Base-by-base conservation (phyloP, 2,113 vertebrate species). In the Hypomesus transpacificus region DNA sequence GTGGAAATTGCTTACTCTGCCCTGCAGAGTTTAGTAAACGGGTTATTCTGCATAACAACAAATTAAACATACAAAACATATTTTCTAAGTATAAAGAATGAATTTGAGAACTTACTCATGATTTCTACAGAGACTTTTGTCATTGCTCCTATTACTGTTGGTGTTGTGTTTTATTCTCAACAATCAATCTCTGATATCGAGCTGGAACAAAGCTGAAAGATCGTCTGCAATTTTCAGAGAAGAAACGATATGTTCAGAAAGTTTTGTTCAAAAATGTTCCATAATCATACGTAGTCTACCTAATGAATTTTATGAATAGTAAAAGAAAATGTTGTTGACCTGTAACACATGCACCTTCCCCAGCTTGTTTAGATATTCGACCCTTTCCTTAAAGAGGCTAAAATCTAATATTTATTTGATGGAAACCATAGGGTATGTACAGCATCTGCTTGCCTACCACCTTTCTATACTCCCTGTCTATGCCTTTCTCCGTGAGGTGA, bases 341-440 rank as follows among this genome's bases (percentile, higher is more conserved):
- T 80, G 57, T 79, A 76, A 39, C 68, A 66, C 18, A 21, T 71
- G 22, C 77, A 75, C n/a, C 69, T 78, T 20, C 52, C 39, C 14
- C 52, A 39, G 61, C 31, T 63, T 24, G 50, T 51, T 75, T 78
- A 71, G 76, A 82, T 76, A 74, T 82, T 78, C 16, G 1, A 70
- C 78, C 78, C 66, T 78, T 87, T 79, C 76, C 52, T 61, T 31
- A 70, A 63, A 73, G 73, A 20, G 21, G 39, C 77, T 0, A 13
- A 67, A 57, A 66, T 51, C 50, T 64, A 39, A 51, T 67, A 60
- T 81, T 71, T 57, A 57, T 72, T 71, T 59, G 22, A 2, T 26
- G 72, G 4, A 79, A 34, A 80, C 84, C 53, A 75, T 80, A 80
- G 81, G 61, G 68, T 70, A 24, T 77, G 67, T 75, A 76, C 69